Evolutionary conservation across 2,113 vertebrate genomes (phyloP).

Genomic region (Amia ocellicauda): DNA sequence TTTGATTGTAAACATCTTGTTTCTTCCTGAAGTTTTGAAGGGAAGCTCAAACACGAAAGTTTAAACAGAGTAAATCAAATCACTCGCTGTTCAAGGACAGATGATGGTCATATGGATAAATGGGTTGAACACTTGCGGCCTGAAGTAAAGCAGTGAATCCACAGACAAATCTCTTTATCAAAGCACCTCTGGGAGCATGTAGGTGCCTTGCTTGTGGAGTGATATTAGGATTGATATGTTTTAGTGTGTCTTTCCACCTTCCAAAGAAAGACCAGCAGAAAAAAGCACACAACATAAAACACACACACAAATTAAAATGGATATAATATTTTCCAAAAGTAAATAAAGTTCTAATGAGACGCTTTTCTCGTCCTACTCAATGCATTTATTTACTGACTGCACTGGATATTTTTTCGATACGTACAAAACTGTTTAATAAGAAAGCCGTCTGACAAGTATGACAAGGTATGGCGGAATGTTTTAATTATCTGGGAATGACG

Average conservation of each 20-base stretch:
- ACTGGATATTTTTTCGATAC: too few species aligned
- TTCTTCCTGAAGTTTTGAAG: background rate
- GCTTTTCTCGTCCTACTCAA: too few species aligned
- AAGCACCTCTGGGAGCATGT: background rate
- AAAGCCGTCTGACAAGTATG: too few species aligned
- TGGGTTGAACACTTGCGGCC: background rate
- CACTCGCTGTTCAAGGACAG: background rate
- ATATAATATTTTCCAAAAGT: background rate
- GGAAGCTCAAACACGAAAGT: background rate
- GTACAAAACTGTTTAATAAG: too few species aligned
- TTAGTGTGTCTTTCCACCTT: background rate
- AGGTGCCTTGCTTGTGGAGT: background rate
- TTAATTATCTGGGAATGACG: too few species aligned
- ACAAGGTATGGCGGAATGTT: too few species aligned
- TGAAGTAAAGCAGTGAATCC: background rate
- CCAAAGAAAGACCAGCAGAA: background rate
- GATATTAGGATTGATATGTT: background rate
- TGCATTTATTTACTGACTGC: too few species aligned
- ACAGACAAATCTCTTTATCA: background rate
- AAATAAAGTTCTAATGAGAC: too few species aligned
- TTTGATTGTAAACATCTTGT: background rate
- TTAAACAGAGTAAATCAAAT: background rate
- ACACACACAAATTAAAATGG: background rate
- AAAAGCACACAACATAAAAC: background rate
- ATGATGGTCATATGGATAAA: constrained; percentile 4